phyloP scores from a whole-genome alignment of 2,888 invertebrate species.

The Drosophila algonquin region DNA sequence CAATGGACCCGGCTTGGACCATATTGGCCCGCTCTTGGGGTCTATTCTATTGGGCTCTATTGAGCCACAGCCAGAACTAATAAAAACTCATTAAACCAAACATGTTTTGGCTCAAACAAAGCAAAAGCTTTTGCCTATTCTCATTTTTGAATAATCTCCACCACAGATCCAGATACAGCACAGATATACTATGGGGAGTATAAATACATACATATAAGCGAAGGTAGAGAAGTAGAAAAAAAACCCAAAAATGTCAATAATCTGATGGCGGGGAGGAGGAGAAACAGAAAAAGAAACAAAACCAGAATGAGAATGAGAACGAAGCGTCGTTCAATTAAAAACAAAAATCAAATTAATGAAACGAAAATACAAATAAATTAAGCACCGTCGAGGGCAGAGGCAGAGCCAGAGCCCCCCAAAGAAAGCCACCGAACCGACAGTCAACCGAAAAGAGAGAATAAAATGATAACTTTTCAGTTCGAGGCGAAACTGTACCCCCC shows the following conservation, averaged over 20 bases:
- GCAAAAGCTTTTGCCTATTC: conserved; percentile 64
- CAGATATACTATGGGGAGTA: neutral
- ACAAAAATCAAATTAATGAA: conserved; percentile 70
- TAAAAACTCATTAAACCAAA: conserved; percentile 74
- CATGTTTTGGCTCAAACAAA: conserved; percentile 74
- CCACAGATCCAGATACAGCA: conserved; percentile 43
- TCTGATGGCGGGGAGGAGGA: conserved; percentile 60
- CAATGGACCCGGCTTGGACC: conserved; percentile 42
- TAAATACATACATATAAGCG: neutral
- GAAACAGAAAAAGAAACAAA: conserved; percentile 28
- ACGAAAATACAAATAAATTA: conserved; percentile 71
- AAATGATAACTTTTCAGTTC: conserved; percentile 79
- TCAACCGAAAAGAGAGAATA: conserved; percentile 56
- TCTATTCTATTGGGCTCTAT: conserved; percentile 12
- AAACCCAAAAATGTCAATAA: conserved; percentile 69
- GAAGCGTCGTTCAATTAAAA: conserved; percentile 63
- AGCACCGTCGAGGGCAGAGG: conserved; percentile 54
- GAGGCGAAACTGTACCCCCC: conserved; percentile 81
- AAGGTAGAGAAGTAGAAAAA: conserved; percentile 14
- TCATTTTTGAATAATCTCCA: conserved; percentile 66
- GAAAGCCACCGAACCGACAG: conserved; percentile 65
- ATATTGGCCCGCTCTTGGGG: conserved; percentile 34
- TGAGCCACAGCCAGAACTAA: conserved; percentile 56
- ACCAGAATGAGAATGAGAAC: conserved; percentile 27
- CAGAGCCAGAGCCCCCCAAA: conserved; percentile 48